Base-by-base conservation (phyloP, 2,113 vertebrate genomes). In the Cathartes aura region DNA sequence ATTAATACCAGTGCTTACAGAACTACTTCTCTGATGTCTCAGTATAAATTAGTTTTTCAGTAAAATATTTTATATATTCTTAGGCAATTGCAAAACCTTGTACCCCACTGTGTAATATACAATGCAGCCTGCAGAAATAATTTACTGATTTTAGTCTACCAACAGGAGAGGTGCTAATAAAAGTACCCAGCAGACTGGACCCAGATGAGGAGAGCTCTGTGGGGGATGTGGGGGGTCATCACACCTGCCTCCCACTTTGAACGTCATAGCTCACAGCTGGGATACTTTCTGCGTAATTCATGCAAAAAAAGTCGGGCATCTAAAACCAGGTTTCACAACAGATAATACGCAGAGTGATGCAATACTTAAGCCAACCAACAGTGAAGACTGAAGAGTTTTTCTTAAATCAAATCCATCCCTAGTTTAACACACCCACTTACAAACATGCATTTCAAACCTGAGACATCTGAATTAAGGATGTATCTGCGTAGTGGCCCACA, bases 91-190 rank as follows among this genome's bases (percentile, higher is more conserved):
- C 56, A 89, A 70, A 95, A 15, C 13, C 30, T 34, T 13, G n/a
- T 8, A 56, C 8, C 26, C 36, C 38, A 9, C 15, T 58, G 27
- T 11, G 34, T 52, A 59, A 42, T 12, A 56, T 2, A 66, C 20
- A 86, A 52, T 34, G n/a, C 67, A 93, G 56, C 71, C 93, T 90
- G 71, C 55, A 90, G 78, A 95, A 90, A 80, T 38, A 80, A 81
- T 66, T 40, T 30, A 62, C 60, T 70, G 40, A 34, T 89, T 85
- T 91, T 48, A 47, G 19, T 72, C 21, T 38, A 29, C 11, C 27
- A 64, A 29, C 26, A 60, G 62, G 10, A 74, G 26, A 82, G 43
- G 58, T 40, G 36, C 47, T 62, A 62, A 86, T 29, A 26, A 45
- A 84, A 38, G 18, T 7, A 48, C 16, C 10, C 47, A 71, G 42